Evolutionary conservation across 2,888 invertebrate species (phyloP), one percentile per base, ranked within the genome.

Genomic region (Acanthacorydalis orientalis): DNA sequence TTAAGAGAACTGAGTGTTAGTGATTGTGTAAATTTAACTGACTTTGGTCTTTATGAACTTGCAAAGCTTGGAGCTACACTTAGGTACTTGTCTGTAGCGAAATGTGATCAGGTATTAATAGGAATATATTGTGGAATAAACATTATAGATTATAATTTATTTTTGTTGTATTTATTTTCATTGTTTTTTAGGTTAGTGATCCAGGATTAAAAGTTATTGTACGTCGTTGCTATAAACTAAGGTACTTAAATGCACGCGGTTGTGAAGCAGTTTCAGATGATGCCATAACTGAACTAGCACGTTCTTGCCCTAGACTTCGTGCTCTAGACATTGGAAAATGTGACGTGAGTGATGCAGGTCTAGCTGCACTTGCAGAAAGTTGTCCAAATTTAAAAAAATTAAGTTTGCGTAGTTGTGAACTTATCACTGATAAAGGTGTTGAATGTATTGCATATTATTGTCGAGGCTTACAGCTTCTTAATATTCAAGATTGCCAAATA

Each of bases 251-350:
- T 65, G 86, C 89, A 1, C 74, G 93, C 42, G 92, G 92, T 7
- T 93, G 92, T 59, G 91, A 92, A 54, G 91, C 90, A 0, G 80
- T 93, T 2, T 90, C 90, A n/a, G 93, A 93, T 61, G 89, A 88
- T 59, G 87, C 90, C 7, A 81, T 92, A 53, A 84, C 87, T 44
- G 83, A 87, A 1, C 70, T 93, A 51, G 89, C 89, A 0, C 72
- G 86, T 50, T 85, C 85, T 10, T 92, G 92, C 61, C 85, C 88
- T 1, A 73, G 91, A 40, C 67, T 93, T 32, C 72, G 90, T 46
- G 91, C 92, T 0, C 67, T 93, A 8, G 93, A 93, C 60, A 78
- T 92, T 44, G 92, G 93, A 7, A 92, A 92, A 61, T 92, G 92
- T 64, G 92, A 92, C 66, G 83, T 93, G 0, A 90, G 89, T 31